These are phyloP conservation scores for Napeogenes inachia DNA, from an alignment of 2,888 invertebrate genomes.

Conservation along the genomic window DNA sequence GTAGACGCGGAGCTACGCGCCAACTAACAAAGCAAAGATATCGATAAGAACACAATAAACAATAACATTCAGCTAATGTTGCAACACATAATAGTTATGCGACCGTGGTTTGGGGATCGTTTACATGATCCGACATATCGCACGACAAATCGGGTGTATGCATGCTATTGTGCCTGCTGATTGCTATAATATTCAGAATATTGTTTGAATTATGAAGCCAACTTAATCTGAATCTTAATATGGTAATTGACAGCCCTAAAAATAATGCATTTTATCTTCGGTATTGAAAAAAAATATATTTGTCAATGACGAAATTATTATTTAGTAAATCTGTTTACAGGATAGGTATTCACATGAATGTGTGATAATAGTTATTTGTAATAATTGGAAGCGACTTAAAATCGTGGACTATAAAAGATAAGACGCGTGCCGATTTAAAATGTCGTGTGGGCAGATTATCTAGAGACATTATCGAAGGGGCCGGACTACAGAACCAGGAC, in stretches of 20 bases:
- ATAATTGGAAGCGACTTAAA: not conserved
- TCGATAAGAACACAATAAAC: constrained; percentile 77
- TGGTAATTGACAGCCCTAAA: no score
- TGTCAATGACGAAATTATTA: no score
- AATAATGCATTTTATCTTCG: no score
- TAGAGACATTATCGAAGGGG: constrained; percentile 43
- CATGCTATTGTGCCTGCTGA: not conserved
- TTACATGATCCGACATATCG: constrained; percentile 25
- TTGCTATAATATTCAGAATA: no score
- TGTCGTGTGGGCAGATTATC: constrained; percentile 45
- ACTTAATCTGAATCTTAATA: no score
- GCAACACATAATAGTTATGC: constrained; percentile 54
- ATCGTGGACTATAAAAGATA: constrained; percentile 25
- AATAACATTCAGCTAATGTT: constrained; percentile 68
- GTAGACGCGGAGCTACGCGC: constrained; percentile 50
- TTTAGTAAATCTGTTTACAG: no score
- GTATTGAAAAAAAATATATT: no score
- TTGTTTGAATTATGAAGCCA: no score
- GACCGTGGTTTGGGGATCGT: constrained; percentile 50
- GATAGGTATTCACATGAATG: no score
- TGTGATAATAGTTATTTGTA: no score
- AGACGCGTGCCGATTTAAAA: constrained; percentile 33
- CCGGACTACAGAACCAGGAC: constrained; percentile 37
- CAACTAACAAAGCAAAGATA: constrained; percentile 58
- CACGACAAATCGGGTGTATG: not conserved